A percentile compares a stretch with the other conserved stretches of the same genome.
Conservation (phyloP, 2,888 invertebrate species). For the Hololepta plana region DNA sequence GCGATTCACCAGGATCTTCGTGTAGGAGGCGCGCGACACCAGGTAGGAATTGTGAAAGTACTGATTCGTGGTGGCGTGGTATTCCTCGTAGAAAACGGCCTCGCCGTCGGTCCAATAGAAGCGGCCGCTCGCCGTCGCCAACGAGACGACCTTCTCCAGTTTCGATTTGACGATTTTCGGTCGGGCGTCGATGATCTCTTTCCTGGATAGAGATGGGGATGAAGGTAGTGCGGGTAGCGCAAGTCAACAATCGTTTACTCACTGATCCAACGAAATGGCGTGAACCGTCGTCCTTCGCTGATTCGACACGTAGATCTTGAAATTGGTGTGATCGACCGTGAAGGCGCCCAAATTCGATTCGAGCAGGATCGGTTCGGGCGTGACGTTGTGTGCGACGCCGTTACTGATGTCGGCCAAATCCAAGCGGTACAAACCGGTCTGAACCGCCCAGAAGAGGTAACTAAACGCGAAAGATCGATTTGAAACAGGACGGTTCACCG, state of each 20-base stretch:
- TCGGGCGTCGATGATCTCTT: constrained; percentile 52
- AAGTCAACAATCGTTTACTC: constrained; percentile 14
- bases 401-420: constrained; percentile 63
- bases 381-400: constrained; percentile 49
- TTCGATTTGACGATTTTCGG: constrained; percentile 57
- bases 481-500: no score
- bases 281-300: constrained; percentile 58
- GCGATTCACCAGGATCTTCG: constrained; percentile 33
- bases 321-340: constrained; percentile 65
- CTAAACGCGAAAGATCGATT: constrained; percentile 28
- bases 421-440: constrained; percentile 54
- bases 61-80: constrained; percentile 35
- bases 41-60: constrained; percentile 66
- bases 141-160: constrained; percentile 54
- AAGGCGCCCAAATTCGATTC: constrained; percentile 61
- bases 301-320: constrained; percentile 59
- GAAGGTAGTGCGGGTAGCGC: background rate
- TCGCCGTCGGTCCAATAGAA: constrained; percentile 79
- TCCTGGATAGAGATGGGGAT: constrained; percentile 25
- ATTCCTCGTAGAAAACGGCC: constrained; percentile 62
- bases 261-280: constrained; percentile 71
- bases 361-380: constrained; percentile 43
- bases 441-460: constrained; percentile 61
- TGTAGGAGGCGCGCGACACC: constrained; percentile 25
- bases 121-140: constrained; percentile 55